Evolutionary conservation across 2,888 invertebrate species (phyloP), one percentile per base, ranked within the genome.

Genomic region (Himalopsyche anomala): DNA sequence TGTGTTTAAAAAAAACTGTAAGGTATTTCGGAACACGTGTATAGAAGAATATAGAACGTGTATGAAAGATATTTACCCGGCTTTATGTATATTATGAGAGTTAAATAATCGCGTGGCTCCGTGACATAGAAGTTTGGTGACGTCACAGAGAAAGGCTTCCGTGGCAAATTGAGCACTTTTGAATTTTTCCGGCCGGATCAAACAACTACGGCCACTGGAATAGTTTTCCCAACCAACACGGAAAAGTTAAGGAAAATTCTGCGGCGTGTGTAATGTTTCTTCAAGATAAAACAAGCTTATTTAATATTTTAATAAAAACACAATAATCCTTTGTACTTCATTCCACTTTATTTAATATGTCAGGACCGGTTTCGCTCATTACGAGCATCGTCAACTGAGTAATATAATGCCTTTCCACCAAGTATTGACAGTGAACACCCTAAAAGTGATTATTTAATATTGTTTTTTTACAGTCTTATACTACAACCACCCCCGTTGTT

Each of bases 111-210:
- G 62, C 62, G 62, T 62, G 62, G 62, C 28, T 62, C 19, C 62
- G 11, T 62, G 62, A 19, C 62, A 62, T 62, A 15, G 28, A 62
- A 62, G 19, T 62, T 62, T 28, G n/a, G 19, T 62, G 62, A 62
- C 62, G 62, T 62, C 62, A 62, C 28, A 62, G 62, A 62, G 62
- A 28, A 62, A 62, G 62, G 62, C 62, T 62, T 62, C 28, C 62
- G 62, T 62, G 62, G 28, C 62, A 62, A 62, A 62, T 62, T 62
- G 62, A 62, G 62, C 62, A 62, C 62, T 62, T 62, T 62, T 62
- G 62, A 62, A 62, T 62, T 62, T 62, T 62, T 62, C 62, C 62
- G 19, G 62, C 19, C 62, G 62, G 62, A 62, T 62, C 62, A 62
- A 62, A 62, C 62, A 62, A 62, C 62, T 62, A 62, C 28, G 62